Evolutionary conservation across 1,140 invertebrate species (phyloP).

Genomic region (Caenorhabditis remanei): DNA sequence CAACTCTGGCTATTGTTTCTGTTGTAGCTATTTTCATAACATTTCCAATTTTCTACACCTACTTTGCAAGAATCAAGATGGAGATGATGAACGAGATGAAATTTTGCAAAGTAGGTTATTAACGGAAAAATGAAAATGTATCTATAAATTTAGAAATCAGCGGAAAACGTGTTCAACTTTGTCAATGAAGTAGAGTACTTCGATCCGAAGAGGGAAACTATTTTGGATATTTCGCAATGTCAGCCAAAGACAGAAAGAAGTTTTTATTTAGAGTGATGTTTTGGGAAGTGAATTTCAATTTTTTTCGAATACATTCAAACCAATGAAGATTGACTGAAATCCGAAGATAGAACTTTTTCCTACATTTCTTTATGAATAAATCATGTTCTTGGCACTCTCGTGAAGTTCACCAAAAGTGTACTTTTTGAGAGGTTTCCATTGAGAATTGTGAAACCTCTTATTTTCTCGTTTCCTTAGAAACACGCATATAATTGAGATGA

Average conservation of each 20-base stretch:
- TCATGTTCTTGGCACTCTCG: neutral
- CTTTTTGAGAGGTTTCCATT: neutral
- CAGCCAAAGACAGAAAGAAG: neutral
- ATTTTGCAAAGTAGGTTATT: slow-evolving; percentile 4
- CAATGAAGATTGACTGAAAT: neutral
- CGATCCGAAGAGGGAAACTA: neutral
- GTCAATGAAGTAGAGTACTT: slow-evolving; percentile 30
- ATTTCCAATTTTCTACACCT: slow-evolving; percentile 18
- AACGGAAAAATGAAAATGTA: neutral
- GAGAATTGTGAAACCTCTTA: neutral
- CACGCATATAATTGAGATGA: neutral
- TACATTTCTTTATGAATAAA: neutral
- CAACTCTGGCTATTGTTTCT: neutral
- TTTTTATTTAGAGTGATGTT: neutral
- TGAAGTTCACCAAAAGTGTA: neutral
- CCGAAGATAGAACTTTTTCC: neutral
- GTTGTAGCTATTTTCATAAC: neutral
- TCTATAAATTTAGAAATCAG: neutral
- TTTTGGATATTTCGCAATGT: slow-evolving; percentile 38
- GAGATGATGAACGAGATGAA: neutral
- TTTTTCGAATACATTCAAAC: neutral
- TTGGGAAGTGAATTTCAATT: neutral
- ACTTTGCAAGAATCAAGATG: slow-evolving; percentile 2
- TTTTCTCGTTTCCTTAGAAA: slow-evolving; percentile 21
- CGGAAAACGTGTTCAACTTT: slow-evolving; percentile 21